These are phyloP conservation scores for Stomorhina lunata DNA, from an alignment of 2,888 invertebrate genomes.

Conservation along the genomic window DNA sequence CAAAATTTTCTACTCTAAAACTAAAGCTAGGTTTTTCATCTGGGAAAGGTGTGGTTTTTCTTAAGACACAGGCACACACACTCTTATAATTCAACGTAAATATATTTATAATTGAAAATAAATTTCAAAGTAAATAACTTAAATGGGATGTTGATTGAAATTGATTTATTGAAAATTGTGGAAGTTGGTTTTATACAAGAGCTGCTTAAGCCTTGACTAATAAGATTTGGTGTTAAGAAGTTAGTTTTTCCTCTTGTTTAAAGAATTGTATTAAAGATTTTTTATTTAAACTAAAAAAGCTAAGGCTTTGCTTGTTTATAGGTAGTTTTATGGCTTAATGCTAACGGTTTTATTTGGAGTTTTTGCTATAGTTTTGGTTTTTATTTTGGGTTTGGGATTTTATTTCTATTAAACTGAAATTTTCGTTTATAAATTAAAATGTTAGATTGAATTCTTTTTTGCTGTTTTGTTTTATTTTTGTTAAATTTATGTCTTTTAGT, in stretches of 20 bases:
- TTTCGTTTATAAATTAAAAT: constrained; percentile 36
- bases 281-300: too few relatives aligned
- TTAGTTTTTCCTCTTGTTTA: not conserved
- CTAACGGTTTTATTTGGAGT: not conserved
- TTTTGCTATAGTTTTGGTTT: not conserved
- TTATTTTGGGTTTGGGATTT: not conserved
- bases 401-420: not conserved
- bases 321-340: not conserved
- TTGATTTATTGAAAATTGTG: constrained; percentile 57
- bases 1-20: too few relatives aligned
- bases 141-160: constrained; percentile 59
- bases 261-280: not conserved
- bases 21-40: too few relatives aligned
- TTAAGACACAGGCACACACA: too few relatives aligned
- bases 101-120: constrained; percentile 52
- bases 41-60: constrained; percentile 44
- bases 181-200: constrained; percentile 3
- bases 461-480: not conserved
- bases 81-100: not conserved
- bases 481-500: constrained; percentile 1
- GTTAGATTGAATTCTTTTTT: constrained; percentile 8
- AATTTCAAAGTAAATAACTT: constrained; percentile 56
- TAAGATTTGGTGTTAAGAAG: not conserved
- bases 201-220: not conserved
- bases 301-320: too few relatives aligned